phyloP scores from a whole-genome alignment of 2,888 invertebrate genomes.

The Harpagoxenus sublaevis region DNA sequence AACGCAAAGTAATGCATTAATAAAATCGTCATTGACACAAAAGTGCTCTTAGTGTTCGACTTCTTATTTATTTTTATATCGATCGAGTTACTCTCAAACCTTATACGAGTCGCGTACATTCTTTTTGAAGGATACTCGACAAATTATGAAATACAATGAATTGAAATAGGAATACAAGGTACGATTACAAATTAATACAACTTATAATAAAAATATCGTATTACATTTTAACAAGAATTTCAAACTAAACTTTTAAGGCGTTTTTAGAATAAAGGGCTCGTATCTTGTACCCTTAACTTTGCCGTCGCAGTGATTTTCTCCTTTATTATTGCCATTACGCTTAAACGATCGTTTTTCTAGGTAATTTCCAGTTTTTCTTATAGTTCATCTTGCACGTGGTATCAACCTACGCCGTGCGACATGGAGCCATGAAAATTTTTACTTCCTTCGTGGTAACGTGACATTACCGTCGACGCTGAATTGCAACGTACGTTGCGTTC shows the following conservation, averaged over 20 bases:
- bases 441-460: conserved; percentile 50
- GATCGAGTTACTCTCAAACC: conserved; percentile 2
- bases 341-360: conserved; percentile 32
- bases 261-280: conserved; percentile 12
- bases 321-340: conserved; percentile 46
- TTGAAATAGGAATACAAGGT: neutral
- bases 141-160: neutral
- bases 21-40: neutral
- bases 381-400: conserved; percentile 33
- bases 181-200: neutral
- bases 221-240: conserved; percentile 26
- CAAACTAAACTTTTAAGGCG: neutral
- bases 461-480: conserved; percentile 64
- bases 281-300: conserved; percentile 30
- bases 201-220: neutral
- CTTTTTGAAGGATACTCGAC: neutral
- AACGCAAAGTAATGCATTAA: neutral
- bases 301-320: conserved; percentile 36
- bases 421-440: conserved; percentile 48
- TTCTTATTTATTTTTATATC: neutral
- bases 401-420: conserved; percentile 31
- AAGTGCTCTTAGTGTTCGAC: neutral
- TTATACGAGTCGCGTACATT: neutral
- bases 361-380: conserved; percentile 49
- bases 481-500: conserved; percentile 60